These are phyloP conservation scores for Eudorcas thomsonii DNA, from an alignment of 2,113 vertebrate genomes.

Conservation along the genomic window DNA sequence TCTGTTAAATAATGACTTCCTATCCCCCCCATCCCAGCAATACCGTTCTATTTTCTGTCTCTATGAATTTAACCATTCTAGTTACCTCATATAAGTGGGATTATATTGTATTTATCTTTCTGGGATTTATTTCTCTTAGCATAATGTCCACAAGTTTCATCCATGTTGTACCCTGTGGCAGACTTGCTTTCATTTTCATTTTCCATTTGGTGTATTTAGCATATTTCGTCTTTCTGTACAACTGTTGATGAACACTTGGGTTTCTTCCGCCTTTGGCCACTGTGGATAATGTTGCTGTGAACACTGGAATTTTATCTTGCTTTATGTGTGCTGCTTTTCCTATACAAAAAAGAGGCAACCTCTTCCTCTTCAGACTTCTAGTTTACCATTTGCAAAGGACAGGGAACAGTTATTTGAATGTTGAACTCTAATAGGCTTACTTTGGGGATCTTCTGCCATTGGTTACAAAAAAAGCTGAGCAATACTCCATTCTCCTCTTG, in stretches of 20 bases:
- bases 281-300: background rate
- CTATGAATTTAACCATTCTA: background rate
- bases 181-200: background rate
- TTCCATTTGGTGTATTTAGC: background rate
- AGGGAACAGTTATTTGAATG: background rate
- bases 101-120: background rate
- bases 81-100: background rate
- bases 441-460: background rate
- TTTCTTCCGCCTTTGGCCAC: background rate
- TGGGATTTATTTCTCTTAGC: background rate
- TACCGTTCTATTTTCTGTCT: background rate
- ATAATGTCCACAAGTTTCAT: background rate
- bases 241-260: background rate
- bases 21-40: background rate
- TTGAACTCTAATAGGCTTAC: background rate
- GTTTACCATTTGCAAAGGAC: background rate
- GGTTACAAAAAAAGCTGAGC: background rate
- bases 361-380: background rate
- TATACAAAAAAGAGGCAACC: background rate
- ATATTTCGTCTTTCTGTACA: background rate
- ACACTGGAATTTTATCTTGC: background rate
- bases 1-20: background rate
- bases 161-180: background rate
- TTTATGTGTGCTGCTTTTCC: background rate
- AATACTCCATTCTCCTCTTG: background rate